Evolutionary conservation across 2,888 invertebrate genomes (phyloP), one percentile per base, ranked within the genome.

Genomic region (Aradus depressus): DNA sequence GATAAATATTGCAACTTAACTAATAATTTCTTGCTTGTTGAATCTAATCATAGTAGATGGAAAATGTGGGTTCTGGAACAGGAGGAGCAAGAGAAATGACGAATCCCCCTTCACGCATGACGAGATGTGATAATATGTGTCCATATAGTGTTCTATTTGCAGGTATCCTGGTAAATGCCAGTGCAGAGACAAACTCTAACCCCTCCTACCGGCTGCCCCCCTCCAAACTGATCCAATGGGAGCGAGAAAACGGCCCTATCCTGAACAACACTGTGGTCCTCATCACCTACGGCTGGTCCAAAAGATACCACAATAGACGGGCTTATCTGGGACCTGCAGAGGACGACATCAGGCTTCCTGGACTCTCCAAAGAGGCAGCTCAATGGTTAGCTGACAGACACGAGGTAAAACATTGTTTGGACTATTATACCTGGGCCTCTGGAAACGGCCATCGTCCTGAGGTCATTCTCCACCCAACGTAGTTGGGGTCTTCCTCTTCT

Each of bases 351-450:
- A 51, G 53, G 26, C 58, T 56, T 22, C 59, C 59, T 12, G 57
- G 54, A 8, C 18, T 58, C 22, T 56, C 57, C 18, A 48, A 54
- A 35, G 74, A 74, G 39, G 73, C 80, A 18, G 77, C 78, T 1
- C 65, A 73, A 50, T 79, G 78, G 76, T 70, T 82, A 54, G 70
- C 71, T 1, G 65, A 70, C 0, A 65, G 74, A 38, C 70, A 72
- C 6, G 72, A 73, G 57, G 53, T 56, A 47, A 16, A 10, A 37
- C 8, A 37, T 6, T 10, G n/a, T n/a, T n/a, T n/a, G n/a, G n/a
- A n/a, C n/a, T n/a, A n/a, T n/a, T n/a, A n/a, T n/a, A n/a, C n/a
- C n/a, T n/a, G n/a, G n/a, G n/a, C n/a, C n/a, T n/a, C n/a, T n/a
- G n/a, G n/a, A n/a, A n/a, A n/a, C n/a, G n/a, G n/a, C n/a, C n/a